Base-by-base conservation (phyloP, 2,113 vertebrate species). In the Pygoscelis antarcticus region DNA sequence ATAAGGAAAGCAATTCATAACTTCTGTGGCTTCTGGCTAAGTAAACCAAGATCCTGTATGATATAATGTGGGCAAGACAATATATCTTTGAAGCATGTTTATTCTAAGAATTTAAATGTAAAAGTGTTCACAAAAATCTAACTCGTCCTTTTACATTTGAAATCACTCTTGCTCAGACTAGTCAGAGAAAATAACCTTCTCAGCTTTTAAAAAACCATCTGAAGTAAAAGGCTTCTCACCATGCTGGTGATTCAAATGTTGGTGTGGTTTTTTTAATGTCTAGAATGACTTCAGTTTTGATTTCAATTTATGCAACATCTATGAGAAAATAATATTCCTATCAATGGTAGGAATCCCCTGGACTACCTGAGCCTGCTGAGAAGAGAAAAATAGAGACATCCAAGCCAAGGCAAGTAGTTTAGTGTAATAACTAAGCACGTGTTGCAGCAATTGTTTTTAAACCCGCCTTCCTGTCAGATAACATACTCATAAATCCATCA, bases 401-500 rank as follows among this genome's bases (percentile, higher is more conserved):
- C 76, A 57, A 91, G 70, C 36, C 69, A 79, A 95, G 66, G 40
- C 79, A 96, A 81, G 55, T 21, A 68, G 61, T 89, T 78, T 18
- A 57, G 38, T 55, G 29, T 58, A 96, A 88, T 87, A 95, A 96
- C 26, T 86, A 90, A 92, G 88, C 83, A 85, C 4, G 2, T 96
- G 74, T 76, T 94, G 60, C 76, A 83, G 83, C 44, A 76, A 87
- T 29, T 89, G 81, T 91, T 96, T 97, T 97, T 92, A 97, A 97
- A 94, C 90, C 42, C 71, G 10, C 90, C 95, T 97, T 87, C 79
- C 76, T 97, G 93, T 93, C 96, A 97, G 87, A 98, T 82, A 95
- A 88, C 85, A 74, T 78, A 68, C 83, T 95, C 92, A 95, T 97
- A 96, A 97, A 97, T 97, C 96, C 93, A 97, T 98, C 97, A 97